Evolutionary conservation across 2,113 vertebrate genomes (phyloP), one percentile per base, ranked within the genome.

Genomic region (Gavia stellata): DNA sequence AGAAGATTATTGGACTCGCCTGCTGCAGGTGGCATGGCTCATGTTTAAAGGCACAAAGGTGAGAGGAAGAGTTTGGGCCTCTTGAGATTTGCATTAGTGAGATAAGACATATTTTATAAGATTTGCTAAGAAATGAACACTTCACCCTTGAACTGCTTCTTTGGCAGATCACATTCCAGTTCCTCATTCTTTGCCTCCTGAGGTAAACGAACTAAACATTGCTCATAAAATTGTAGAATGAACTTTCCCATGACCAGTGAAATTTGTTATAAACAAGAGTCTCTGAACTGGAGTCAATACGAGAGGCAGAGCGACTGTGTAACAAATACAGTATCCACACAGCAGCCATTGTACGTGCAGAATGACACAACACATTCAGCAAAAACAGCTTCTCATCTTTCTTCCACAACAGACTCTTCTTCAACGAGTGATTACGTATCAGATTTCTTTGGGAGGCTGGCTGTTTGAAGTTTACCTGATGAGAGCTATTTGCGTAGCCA

Each of bases 271-370:
- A 44, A 88, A 73, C 59, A 95, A 47, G 56, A 65, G 44, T 20
- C 33, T 67, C 33, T 81, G 59, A 86, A 78, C 25, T 29, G 18
- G 3, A 84, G 63, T 44, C 28, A 58, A 72, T 14, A 79, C 34
- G 38, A 73, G 21, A 50, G 31, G 40, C 45, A 83, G 26, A 70
- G 34, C 0, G 4, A 79, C 40, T 45, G 17, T 44, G 8, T 45
- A 50, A 47, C 25, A 90, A 83, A 31, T 10, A 24, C 33, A 56
- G 7, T 28, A 44, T 17, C 7, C 28, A n/a, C 44, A 55, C 26
- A 31, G 8, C n/a, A 42, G 55, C 33, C 1, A 1, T 47, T 45
- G 31, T 42, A 10, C 0, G 0, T 50, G 65, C 28, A 71, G 38
- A 47, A 77, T 66, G 23, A n/a, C 58, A 59, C 19, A 14, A 24